Evolutionary conservation across 2,888 invertebrate species (phyloP), one percentile per base, ranked within the genome.

Genomic region (Macaria notata): DNA sequence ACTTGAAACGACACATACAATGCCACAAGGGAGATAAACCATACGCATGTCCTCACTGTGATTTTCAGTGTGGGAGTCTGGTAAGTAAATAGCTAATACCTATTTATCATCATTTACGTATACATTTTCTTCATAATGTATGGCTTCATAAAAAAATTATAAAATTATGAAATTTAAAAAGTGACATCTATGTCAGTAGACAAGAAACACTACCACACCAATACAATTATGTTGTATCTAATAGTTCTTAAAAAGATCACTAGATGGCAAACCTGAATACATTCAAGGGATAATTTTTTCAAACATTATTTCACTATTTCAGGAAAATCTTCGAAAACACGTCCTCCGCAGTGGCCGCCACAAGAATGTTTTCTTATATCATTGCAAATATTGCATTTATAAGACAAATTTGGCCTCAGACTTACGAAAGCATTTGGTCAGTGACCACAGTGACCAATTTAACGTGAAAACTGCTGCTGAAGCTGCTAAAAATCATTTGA

Each of bases 261-360:
- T 36, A 36, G 33, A 36, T 36, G 33, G 33, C 33, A 36, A 1
- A 7, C 0, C 33, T 6, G 1, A 3, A 2, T 36, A 2, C 3
- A 6, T 36, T 36, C 2, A 6, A 36, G 3, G 33, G 7, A 36
- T 6, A 36, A 36, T 36, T 36, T 7, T 36, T 36, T 7, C 33
- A 6, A 36, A 6, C 7, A n/a, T n/a, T 19, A 1, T 19, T 19
- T 19, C 19, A 19, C 19, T 29, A 57, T 69, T 84, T 29, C 83
- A 96, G 95, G 98, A 97, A 79, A 98, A 98, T 80, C 93, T 98
- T 8, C 93, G 98, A 4, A 97, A 98, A 75, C 98, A 98, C 84
- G 94, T 97, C 2, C 85, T 97, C 0, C 94, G 94, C 39, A 96
- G 96, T 7, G 94, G 93, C 54, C 94, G 95, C 51, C 98, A 98